Conservation (phyloP, 2,113 vertebrate species). For the Rhinogobius similis region DNA sequence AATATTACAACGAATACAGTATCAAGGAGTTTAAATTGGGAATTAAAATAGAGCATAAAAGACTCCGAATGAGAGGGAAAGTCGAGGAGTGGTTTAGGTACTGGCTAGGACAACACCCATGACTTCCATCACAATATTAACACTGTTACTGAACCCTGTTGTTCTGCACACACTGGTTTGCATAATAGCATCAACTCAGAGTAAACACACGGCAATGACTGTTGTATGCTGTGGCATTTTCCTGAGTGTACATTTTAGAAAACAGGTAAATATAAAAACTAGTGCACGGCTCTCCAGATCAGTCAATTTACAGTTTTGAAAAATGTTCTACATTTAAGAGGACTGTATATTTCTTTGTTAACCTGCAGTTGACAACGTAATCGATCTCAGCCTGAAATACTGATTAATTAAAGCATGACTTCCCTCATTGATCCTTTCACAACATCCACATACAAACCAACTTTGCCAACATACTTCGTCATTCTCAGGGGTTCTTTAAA, state of each 20-base stretch:
- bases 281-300: not conserved
- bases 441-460: not conserved
- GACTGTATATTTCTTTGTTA: too few relatives aligned
- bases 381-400: too few relatives aligned
- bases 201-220: slow-evolving; percentile 14
- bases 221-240: not conserved
- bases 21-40: not conserved
- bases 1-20: slow-evolving; percentile 4
- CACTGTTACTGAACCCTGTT: slow-evolving; percentile 35
- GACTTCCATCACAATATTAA: slow-evolving; percentile 61
- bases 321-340: not conserved
- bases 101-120: slow-evolving; percentile 42
- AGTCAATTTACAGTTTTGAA: not conserved
- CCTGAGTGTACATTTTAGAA: slow-evolving; percentile 7
- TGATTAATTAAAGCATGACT: too few relatives aligned
- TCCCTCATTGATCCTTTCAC: not conserved
- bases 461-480: not conserved
- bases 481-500: not conserved
- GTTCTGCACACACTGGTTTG: slow-evolving; percentile 44
- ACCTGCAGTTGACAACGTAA: too few relatives aligned
- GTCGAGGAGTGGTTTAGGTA: not conserved
- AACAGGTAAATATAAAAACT: too few relatives aligned
- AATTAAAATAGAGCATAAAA: not conserved
- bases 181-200: slow-evolving; percentile 34
- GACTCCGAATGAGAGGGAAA: slow-evolving; percentile 2